Evolutionary conservation across 2,113 vertebrate species (phyloP).

Genomic region (Eidolon helvum): DNA sequence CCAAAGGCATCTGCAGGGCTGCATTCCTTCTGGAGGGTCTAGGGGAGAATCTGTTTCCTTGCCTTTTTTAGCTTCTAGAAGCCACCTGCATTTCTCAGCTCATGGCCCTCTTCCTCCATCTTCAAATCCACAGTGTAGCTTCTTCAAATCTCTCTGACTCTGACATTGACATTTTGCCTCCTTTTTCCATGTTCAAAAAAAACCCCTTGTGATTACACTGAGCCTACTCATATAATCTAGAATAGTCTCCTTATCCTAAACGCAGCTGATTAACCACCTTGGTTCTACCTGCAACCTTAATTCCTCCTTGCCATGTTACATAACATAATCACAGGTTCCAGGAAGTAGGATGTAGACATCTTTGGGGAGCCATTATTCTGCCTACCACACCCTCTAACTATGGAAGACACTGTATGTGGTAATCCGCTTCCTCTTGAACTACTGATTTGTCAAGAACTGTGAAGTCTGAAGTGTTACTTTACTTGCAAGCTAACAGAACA

Average conservation of each 20-base stretch:
- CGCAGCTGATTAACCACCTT: not conserved
- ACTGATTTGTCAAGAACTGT: not conserved
- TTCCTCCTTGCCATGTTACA: not conserved
- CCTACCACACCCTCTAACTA: not conserved
- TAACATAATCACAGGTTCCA: not conserved
- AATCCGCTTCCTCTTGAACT: not conserved
- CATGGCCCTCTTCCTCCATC: not conserved
- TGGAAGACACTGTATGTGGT: not conserved
- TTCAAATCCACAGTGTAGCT: not conserved
- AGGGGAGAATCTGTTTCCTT: not conserved
- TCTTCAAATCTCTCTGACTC: not conserved
- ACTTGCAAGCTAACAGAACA: not conserved
- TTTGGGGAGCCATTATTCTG: not conserved
- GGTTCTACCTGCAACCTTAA: not conserved
- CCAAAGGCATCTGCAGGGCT: not conserved
- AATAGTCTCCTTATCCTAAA: not conserved
- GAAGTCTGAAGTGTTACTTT: not conserved
- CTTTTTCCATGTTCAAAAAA: not conserved
- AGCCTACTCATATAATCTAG: not conserved
- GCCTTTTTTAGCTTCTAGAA: not conserved
- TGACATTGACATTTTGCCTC: not conserved
- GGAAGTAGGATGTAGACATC: not conserved
- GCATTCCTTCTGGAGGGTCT: not conserved
- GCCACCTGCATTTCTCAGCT: not conserved
- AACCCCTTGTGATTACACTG: not conserved